Percentiles rank a stretch among this genome's conserved stretches.
These are phyloP conservation scores for Dorcus parallelipipedus DNA, from an alignment of 2,888 invertebrate genomes.

Conservation along the genomic window DNA sequence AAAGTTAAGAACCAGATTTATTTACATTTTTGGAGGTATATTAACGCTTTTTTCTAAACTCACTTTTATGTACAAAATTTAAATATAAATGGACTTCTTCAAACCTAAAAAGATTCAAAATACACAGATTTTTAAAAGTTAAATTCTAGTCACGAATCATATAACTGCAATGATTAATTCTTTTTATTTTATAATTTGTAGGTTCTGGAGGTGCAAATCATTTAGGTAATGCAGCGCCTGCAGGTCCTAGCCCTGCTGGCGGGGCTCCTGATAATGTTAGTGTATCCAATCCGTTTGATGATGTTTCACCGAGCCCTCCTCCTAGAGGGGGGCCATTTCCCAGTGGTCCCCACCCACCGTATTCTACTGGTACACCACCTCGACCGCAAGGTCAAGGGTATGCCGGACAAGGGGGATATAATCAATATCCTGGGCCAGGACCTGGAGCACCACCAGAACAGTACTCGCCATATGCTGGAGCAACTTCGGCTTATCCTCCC, in stretches of 20 bases:
- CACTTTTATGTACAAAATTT: too few relatives aligned
- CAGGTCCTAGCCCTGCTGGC: constrained; percentile 48
- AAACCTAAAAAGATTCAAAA: too few relatives aligned
- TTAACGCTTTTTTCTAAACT: too few relatives aligned
- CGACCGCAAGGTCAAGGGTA: constrained; percentile 49
- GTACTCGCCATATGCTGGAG: constrained; percentile 53
- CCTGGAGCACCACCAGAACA: constrained; percentile 51
- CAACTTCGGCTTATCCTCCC: constrained; percentile 43
- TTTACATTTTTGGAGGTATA: not conserved
- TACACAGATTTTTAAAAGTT: too few relatives aligned
- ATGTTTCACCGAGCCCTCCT: constrained; percentile 58
- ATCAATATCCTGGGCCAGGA: constrained; percentile 66
- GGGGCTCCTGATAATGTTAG: constrained; percentile 70
- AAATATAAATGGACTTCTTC: too few relatives aligned
- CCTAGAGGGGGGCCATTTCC: constrained; percentile 44
- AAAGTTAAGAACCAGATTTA: too few relatives aligned
- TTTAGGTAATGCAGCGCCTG: constrained; percentile 45
- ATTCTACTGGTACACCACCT: constrained; percentile 47
- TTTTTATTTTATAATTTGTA: constrained; percentile 16
- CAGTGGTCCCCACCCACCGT: constrained; percentile 48
- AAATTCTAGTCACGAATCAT: too few relatives aligned
- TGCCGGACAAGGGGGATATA: constrained; percentile 59
- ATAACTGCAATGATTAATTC: too few relatives aligned
- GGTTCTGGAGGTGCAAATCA: constrained; percentile 48
- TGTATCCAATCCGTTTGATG: constrained; percentile 85